Evolutionary conservation across 2,797 vertebrate genomes (phyloP).

Genomic region (Nyctalus aviator): DNA sequence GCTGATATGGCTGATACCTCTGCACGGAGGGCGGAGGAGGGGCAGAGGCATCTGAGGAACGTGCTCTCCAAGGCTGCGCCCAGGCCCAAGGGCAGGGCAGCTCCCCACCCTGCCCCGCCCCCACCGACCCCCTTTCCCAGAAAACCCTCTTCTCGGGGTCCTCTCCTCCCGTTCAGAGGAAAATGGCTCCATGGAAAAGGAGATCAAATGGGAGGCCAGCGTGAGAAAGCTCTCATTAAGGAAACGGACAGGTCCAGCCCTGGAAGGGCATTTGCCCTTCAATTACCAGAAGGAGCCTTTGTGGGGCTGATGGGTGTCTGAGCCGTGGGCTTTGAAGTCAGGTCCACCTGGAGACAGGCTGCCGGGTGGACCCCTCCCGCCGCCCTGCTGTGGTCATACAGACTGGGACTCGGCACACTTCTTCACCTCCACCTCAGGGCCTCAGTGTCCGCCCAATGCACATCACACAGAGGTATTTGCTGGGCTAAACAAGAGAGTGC

Average conservation of each 20-base stretch:
- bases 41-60: background rate
- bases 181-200: background rate
- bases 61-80: background rate
- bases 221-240: conserved; percentile 27
- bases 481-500: background rate
- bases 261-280: conserved; percentile 51
- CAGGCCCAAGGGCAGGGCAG: too few species aligned
- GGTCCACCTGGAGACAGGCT: conserved; percentile 35
- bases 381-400: background rate
- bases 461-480: background rate
- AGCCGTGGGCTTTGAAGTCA: conserved; percentile 61
- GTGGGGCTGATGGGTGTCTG: conserved; percentile 22
- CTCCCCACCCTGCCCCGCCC: background rate
- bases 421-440: background rate
- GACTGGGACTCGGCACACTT: background rate
- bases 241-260: background rate
- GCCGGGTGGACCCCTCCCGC: background rate
- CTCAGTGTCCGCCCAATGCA: background rate
- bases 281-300: conserved; percentile 31
- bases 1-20: background rate
- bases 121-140: background rate
- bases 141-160: background rate
- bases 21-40: background rate
- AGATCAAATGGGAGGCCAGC: conserved; percentile 20
- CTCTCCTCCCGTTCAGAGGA: background rate